Conservation (phyloP, 2,113 vertebrate species). For the Vidua chalybeata region DNA sequence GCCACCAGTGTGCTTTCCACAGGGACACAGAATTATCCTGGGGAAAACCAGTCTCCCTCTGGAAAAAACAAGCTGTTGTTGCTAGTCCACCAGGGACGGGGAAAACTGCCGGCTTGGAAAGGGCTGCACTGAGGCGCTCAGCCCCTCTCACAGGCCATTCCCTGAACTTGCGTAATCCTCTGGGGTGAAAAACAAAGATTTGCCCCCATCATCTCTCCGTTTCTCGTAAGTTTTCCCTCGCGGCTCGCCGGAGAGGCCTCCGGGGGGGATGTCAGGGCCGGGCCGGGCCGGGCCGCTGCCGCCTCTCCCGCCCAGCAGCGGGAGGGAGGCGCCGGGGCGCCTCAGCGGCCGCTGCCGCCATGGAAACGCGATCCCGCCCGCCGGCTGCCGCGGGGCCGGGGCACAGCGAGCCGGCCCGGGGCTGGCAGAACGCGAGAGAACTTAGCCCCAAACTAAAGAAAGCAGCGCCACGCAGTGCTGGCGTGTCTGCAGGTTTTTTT, state of each 20-base stretch:
- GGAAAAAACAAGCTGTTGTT: background rate
- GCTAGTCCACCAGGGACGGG: too few species aligned
- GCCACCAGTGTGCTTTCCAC: background rate
- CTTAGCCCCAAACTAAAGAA: too few species aligned
- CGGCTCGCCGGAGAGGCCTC: background rate
- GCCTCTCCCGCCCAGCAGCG: background rate
- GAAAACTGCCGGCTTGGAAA: background rate
- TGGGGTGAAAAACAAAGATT: background rate
- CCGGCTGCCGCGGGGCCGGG: background rate
- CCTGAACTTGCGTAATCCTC: background rate
- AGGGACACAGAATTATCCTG: background rate
- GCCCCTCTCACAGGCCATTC: background rate
- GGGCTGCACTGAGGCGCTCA: background rate
- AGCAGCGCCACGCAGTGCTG: background rate
- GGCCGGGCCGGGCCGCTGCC: background rate
- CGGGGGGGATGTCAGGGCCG: background rate
- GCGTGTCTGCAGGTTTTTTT: too few species aligned
- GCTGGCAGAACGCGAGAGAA: too few species aligned
- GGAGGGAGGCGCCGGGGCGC: background rate
- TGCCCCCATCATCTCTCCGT: fast-evolving
- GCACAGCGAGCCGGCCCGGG: background rate
- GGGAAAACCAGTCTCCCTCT: background rate
- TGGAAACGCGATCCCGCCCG: background rate
- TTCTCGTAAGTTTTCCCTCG: background rate
- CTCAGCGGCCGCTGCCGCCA: background rate